These are phyloP conservation scores for Matsumyia berberina DNA, from an alignment of 2,888 invertebrate species.

Conservation along the genomic window DNA sequence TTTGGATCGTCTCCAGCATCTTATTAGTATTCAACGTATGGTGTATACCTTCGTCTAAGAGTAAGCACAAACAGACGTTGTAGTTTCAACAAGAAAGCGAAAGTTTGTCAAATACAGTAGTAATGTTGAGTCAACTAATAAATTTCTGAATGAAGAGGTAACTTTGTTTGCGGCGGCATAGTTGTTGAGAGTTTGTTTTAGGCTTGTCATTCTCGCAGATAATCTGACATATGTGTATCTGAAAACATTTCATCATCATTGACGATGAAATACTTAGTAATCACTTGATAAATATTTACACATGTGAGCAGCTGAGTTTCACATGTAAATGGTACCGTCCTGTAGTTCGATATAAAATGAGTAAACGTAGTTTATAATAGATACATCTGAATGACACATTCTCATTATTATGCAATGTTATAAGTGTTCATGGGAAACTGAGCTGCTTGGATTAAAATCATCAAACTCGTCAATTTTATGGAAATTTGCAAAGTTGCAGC, in stretches of 20 bases:
- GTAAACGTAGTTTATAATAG: conserved; percentile 13
- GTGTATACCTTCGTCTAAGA: background rate
- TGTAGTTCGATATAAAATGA: conserved; percentile 2
- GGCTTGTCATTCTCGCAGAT: conserved; percentile 24
- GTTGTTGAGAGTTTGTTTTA: conserved; percentile 5
- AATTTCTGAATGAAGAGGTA: background rate
- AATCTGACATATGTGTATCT: background rate
- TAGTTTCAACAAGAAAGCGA: conserved; percentile 13
- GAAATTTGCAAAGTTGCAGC: background rate
- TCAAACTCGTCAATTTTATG: background rate
- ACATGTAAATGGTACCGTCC: conserved; percentile 26
- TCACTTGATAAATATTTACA: conserved; percentile 47
- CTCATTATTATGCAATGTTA: conserved; percentile 3
- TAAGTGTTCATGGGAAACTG: background rate
- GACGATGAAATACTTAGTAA: conserved; percentile 13
- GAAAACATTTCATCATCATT: conserved; percentile 4
- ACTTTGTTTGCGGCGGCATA: background rate
- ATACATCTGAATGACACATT: conserved; percentile 6
- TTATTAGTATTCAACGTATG: background rate
- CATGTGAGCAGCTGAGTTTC: conserved; percentile 43
- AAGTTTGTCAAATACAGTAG: conserved; percentile 13
- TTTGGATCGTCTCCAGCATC: background rate
- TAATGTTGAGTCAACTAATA: conserved; percentile 12
- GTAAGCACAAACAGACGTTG: background rate
- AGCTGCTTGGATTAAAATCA: background rate